Evolutionary conservation across 2,113 vertebrate genomes (phyloP).

Genomic region (Mormyrus iriodes): DNA sequence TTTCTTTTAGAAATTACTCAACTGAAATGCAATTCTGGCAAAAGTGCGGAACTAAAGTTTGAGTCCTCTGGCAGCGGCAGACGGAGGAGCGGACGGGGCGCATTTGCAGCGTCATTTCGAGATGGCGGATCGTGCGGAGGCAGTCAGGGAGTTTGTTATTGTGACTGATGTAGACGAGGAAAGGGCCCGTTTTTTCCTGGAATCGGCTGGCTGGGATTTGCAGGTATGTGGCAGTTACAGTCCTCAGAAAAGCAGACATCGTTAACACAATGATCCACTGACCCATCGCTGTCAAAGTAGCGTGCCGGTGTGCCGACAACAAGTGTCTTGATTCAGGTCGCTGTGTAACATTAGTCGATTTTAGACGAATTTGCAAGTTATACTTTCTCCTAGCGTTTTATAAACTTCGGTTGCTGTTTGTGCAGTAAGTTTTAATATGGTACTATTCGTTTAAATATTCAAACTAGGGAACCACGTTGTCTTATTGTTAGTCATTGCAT

Average conservation of each 20-base stretch:
- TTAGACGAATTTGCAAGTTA: neutral
- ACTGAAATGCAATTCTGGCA: neutral
- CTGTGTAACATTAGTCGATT: neutral
- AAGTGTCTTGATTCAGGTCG: neutral
- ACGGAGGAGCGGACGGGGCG: conserved; percentile 36
- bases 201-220: conserved; percentile 88
- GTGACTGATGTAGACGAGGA: conserved; percentile 89
- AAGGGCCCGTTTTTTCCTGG: conserved; percentile 85
- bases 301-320: neutral
- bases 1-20: neutral
- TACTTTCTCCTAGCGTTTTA: neutral
- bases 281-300: neutral
- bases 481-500: neutral
- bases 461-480: neutral
- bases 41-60: conserved; percentile 18
- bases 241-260: neutral
- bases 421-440: neutral
- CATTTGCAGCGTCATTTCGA: conserved; percentile 54
- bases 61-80: conserved; percentile 32
- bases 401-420: neutral
- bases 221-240: conserved; percentile 60
- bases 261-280: neutral
- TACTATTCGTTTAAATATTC: neutral
- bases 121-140: conserved; percentile 85
- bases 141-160: conserved; percentile 83